Conservation (phyloP, 1,140 invertebrate genomes). For the Meloidogyne exigua region DNA sequence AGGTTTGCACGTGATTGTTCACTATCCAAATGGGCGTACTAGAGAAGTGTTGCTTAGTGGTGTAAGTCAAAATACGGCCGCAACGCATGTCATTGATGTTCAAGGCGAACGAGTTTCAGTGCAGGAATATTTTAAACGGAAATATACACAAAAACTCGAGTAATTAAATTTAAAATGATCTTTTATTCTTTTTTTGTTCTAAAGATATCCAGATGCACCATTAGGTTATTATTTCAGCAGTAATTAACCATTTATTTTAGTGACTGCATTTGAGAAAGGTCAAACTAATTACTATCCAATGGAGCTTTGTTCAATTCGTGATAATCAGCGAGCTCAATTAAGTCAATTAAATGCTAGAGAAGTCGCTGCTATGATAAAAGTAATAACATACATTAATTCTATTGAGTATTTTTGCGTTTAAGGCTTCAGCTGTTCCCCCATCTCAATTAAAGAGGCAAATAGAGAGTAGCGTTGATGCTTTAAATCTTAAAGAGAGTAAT, state of each 20-base stretch:
- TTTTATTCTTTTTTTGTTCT: not conserved
- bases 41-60: slow-evolving; percentile 29
- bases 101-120: slow-evolving; percentile 29
- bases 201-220: not conserved
- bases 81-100: slow-evolving; percentile 23
- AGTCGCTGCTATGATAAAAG: slow-evolving; percentile 37
- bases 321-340: slow-evolving; percentile 32
- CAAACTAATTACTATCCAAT: slow-evolving; percentile 37
- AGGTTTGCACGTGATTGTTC: slow-evolving; percentile 30
- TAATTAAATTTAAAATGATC: slow-evolving; percentile 14
- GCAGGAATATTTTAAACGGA: slow-evolving; percentile 21
- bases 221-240: not conserved
- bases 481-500: slow-evolving; percentile 30
- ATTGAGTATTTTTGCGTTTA: not conserved
- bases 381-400: not conserved
- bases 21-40: slow-evolving; percentile 19
- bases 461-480: slow-evolving; percentile 24
- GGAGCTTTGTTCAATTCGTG: slow-evolving; percentile 31
- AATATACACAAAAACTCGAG: slow-evolving; percentile 28
- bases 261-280: slow-evolving; percentile 33
- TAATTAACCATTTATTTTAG: slow-evolving; percentile 28
- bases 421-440: slow-evolving; percentile 38
- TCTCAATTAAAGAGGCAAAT: slow-evolving; percentile 29
- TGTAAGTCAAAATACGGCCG: slow-evolving; percentile 22
- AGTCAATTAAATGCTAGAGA: slow-evolving; percentile 34